Conservation (phyloP, 2,888 invertebrate species). For the Trilocha varians region DNA sequence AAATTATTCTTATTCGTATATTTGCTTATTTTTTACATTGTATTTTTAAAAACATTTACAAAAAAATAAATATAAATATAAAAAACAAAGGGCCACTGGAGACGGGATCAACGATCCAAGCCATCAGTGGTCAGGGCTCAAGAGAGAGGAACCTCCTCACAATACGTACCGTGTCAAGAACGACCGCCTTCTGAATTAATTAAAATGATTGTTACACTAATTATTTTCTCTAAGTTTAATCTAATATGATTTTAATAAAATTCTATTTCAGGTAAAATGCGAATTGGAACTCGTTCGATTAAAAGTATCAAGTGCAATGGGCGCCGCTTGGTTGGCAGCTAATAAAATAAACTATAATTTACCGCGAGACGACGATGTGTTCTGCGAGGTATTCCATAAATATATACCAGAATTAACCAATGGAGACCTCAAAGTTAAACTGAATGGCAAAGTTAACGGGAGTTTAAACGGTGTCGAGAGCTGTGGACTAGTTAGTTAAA, state of each 20-base stretch:
- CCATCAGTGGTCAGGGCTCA: no score
- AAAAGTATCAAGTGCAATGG: conserved; percentile 84
- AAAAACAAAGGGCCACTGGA: no score
- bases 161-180: no score
- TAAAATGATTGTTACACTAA: no score
- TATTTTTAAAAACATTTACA: no score
- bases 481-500: conserved; percentile 1
- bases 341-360: conserved; percentile 76
- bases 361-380: conserved; percentile 80
- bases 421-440: conserved; percentile 20
- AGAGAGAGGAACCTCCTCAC: no score
- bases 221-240: no score
- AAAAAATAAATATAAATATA: no score
- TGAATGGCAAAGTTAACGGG: conserved; percentile 13
- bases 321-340: conserved; percentile 89
- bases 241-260: background rate
- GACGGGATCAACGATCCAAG: no score
- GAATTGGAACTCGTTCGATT: conserved; percentile 77
- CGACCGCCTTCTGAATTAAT: no score
- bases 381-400: conserved; percentile 78
- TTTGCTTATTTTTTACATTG: no score
- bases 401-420: conserved; percentile 39
- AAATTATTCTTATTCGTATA: no score
- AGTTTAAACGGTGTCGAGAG: conserved; percentile 4
- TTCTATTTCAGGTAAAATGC: conserved; percentile 39